Base-by-base conservation (phyloP, 2,113 vertebrate genomes). In the Psophia crepitans region DNA sequence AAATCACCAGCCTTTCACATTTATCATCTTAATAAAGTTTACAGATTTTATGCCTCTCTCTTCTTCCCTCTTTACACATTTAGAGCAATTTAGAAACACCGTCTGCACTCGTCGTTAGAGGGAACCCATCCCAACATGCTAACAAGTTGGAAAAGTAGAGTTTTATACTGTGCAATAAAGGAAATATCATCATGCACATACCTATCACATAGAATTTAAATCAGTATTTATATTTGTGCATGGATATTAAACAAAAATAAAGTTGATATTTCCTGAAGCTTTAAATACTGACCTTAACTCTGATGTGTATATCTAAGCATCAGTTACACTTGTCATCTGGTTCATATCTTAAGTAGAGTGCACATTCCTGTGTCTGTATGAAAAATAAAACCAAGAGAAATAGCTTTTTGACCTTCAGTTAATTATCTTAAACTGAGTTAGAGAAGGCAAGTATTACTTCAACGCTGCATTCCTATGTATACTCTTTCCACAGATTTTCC, bases 151-250 rank as follows among this genome's bases (percentile, higher is more conserved):
- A 58, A 69, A 74, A 7, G 35, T 30, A 63, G n/a, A 63, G 58
- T 70, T 57, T 49, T 35, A 13, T 51, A 27, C 51, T 43, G 9
- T 80, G 26, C 46, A 68, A 14, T 53, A 84, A 78, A 63, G 73
- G 61, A 92, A 81, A 16, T 70, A 66, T 4, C 41, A 32, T 51
- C 1, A 1, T 46, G 23, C 7, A 43, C 0, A 0, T 78, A 28
- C 30, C 69, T 85, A 54, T 5, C 7, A 6, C 23, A 3, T 35
- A n/a, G 12, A 89, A 58, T 69, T 41, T 35, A 37, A 76, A 24
- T 86, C 61, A 54, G 60, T 15, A 64, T n/a, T 71, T 58, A 11
- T 81, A 37, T 61, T 70, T 75, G 4, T 2, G 2, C 1, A 0
- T 69, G 17, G 9, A 33, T 37, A 22, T 18, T 61, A 19, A 49